Base-by-base conservation (phyloP, 37 sponge, comb jelly and placozoan genomes). In the Ephydatia muelleri region DNA sequence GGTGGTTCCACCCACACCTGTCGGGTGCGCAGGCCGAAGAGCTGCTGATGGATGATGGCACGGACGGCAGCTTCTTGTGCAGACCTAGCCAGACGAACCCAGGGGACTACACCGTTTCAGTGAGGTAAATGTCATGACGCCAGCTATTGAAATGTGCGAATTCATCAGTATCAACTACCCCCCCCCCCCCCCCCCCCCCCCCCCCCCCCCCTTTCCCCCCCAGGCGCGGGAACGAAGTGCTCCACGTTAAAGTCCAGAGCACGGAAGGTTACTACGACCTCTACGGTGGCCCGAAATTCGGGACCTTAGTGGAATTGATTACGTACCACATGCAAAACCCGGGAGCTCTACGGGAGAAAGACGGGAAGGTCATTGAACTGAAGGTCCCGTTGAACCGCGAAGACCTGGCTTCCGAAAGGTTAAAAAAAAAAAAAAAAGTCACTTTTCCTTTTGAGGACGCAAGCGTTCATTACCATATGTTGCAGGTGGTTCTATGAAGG, bases 401-500 rank as follows among this genome's bases (percentile, higher is more conserved):
- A 38, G 90, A 94, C 70, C 79, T 88, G 19, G 91, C 95, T 25
- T 27, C 57, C 32, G 92, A 93, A 64, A 85, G 79, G 86, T 85
- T 25, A 30, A 48, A 37, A 57, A n/a, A n/a, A n/a, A n/a, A n/a
- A n/a, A n/a, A n/a, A n/a, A n/a, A n/a, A n/a, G n/a, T n/a, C n/a
- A 1, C 57, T 0, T 38, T 14, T 8, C 49, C 9, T 5, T 27
- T 29, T 31, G 35, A 36, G 71, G 37, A 68, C 4, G 29, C 66
- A 79, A n/a, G n/a, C n/a, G n/a, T n/a, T n/a, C n/a, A n/a, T n/a
- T n/a, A n/a, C n/a, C n/a, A n/a, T n/a, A n/a, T n/a, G n/a, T n/a
- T 43, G 36, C 31, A 95, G 97, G 71, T 97, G 96, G 96, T 97
- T 93, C 73, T 94, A 98, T 89, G 94, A 94, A 32, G 80, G 71